phyloP scores from a whole-genome alignment of 2,888 invertebrate genomes.

The Rhagonycha fulva region DNA sequence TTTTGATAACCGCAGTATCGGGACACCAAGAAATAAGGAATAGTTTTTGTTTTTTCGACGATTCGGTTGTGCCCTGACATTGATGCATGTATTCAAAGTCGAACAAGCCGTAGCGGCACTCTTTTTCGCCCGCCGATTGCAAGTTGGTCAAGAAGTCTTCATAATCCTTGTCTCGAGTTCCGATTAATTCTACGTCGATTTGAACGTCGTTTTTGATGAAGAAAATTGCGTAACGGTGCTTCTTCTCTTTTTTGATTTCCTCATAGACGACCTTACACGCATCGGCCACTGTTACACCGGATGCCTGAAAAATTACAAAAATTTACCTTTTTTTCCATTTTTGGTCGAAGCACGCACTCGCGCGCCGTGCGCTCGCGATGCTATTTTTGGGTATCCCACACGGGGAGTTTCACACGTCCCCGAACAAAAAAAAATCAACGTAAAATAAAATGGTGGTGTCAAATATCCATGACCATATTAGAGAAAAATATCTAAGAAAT shows the following conservation, averaged over 20 bases:
- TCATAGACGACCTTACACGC: slow-evolving; percentile 94
- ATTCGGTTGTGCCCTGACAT: slow-evolving; percentile 95
- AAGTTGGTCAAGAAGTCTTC: slow-evolving; percentile 93
- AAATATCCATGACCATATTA: slow-evolving; percentile 44
- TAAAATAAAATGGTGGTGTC: slow-evolving; percentile 37
- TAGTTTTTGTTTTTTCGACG: slow-evolving; percentile 96
- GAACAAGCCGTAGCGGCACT: slow-evolving; percentile 97
- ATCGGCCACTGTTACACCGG: slow-evolving; percentile 95
- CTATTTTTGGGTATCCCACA: slow-evolving; percentile 42
- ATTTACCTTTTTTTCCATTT: slow-evolving; percentile 33
- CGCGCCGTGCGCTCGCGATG: background rate
- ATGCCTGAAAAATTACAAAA: slow-evolving; percentile 67
- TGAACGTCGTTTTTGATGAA: slow-evolving; percentile 95
- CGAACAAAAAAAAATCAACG: slow-evolving; percentile 16
- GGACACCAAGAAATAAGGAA: slow-evolving; percentile 99
- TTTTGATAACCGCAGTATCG: slow-evolving; percentile 92
- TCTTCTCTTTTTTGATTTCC: slow-evolving; percentile 97
- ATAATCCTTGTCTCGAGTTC: slow-evolving; percentile 88
- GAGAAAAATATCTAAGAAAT: slow-evolving; percentile 28
- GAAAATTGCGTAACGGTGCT: slow-evolving; percentile 95
- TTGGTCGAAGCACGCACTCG: slow-evolving; percentile 35
- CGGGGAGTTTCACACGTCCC: slow-evolving; percentile 38
- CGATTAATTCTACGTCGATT: slow-evolving; percentile 93
- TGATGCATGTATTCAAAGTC: slow-evolving; percentile 98
- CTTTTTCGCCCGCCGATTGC: slow-evolving; percentile 87